These are phyloP conservation scores for Caenorhabditis sp. DNA, from an alignment of 2,888 invertebrate species.

Conservation along the genomic window DNA sequence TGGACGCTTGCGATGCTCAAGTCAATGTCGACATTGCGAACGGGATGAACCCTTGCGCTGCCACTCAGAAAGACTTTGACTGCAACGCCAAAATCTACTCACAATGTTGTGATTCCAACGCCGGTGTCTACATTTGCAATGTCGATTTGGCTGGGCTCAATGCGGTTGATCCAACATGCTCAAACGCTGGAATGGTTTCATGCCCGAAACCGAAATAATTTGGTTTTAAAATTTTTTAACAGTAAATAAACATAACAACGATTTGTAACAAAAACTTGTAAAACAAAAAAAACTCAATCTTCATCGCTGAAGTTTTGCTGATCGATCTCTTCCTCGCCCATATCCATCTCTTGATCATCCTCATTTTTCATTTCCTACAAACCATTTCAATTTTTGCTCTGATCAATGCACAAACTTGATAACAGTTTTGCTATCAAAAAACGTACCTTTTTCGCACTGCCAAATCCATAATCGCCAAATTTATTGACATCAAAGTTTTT, in stretches of 20 bases:
- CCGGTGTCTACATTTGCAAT: slow-evolving; percentile 49
- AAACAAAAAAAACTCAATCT: slow-evolving; percentile 3
- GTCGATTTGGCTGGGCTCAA: slow-evolving; percentile 29
- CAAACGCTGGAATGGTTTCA: slow-evolving; percentile 28
- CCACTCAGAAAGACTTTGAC: slow-evolving; percentile 37
- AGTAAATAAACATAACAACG: too few species aligned
- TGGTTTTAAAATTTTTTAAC: too few species aligned
- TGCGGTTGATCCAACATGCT: slow-evolving; percentile 31
- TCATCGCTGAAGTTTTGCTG: slow-evolving; percentile 24
- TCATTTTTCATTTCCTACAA: slow-evolving; percentile 17
- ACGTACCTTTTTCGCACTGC: not conserved
- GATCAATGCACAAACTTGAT: not conserved
- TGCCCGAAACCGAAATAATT: slow-evolving; percentile 32
- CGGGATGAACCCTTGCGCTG: slow-evolving; percentile 37
- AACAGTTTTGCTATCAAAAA: too few species aligned
- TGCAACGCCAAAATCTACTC: slow-evolving; percentile 39
- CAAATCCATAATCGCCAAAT: slow-evolving; percentile 28
- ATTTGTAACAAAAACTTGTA: slow-evolving; percentile 1
- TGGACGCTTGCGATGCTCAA: slow-evolving; percentile 38
- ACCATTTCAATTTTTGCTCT: not conserved
- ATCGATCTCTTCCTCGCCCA: slow-evolving; percentile 18
- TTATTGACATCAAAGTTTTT: slow-evolving; percentile 33
- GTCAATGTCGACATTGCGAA: slow-evolving; percentile 22
- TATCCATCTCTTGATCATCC: slow-evolving; percentile 21
- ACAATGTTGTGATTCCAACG: slow-evolving; percentile 43